Base-by-base conservation (phyloP, 64 coral and sea anemone genomes). In the Montipora sp. region DNA sequence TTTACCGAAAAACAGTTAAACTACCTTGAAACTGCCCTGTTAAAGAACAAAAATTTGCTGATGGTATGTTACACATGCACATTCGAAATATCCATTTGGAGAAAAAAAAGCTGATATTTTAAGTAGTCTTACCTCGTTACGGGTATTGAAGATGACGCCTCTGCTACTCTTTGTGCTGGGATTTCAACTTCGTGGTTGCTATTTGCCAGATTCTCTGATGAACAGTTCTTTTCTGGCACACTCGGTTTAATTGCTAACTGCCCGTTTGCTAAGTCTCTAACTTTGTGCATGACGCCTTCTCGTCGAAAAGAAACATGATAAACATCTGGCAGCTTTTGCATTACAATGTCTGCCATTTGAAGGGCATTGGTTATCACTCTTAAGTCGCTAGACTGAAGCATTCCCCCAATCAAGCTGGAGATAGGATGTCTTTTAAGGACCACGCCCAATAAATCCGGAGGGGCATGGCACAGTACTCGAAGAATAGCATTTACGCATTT, bases 301-400 rank as follows among this genome's bases (percentile, higher is more conserved):
- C 98, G 90, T 47, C 98, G 86, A 80, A 99, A 99, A 44, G 89
- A 96, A 48, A 99, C 94, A 51, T 99, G 98, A 81, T 89, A 99
- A 45, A 96, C 88, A 78, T 99, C 98, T 23, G 98, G 98, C 51
- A 99, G 73, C 46, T 99, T 99, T 78, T 99, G 91, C 98, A 99
- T 99, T 55, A 99, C 90, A 81, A 99, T 99, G 51, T 99, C 94
- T 77, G 98, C 98, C 89, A 99, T 94, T 86, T 99, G 98, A 24
- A 99, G 88, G 15, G 98, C 98, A 81, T 99, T 99, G 11, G 96
- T 95, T 60, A 99, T 88, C 72, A 93, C 93, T 84, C 94, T 83
- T 43, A 99, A 84, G 80, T 99, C 98, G 80, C 90, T 95, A 43
- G 98, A 99, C 63, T 88, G 93, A 47, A 99, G 87, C 98, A 99